These are phyloP conservation scores for Caenorhabditis macrosperma DNA, from an alignment of 2,888 invertebrate species.

Conservation along the genomic window DNA sequence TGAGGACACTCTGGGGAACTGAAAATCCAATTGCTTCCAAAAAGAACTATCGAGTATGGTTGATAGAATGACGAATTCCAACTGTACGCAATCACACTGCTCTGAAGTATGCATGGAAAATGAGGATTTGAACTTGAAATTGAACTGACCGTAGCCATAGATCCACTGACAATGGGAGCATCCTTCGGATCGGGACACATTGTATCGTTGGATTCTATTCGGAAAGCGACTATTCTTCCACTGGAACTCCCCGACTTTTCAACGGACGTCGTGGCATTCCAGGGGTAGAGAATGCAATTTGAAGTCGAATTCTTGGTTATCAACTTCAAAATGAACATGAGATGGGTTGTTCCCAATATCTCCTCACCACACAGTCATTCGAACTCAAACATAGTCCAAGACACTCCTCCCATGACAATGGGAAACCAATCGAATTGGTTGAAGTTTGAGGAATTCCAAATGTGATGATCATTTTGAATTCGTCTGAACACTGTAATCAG, in stretches of 20 bases:
- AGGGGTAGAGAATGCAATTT: background rate
- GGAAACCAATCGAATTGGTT: background rate
- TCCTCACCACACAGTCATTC: background rate
- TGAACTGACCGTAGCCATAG: too few relatives aligned
- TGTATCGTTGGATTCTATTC: background rate
- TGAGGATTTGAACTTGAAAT: too few relatives aligned
- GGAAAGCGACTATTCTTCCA: background rate
- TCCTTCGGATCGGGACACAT: background rate
- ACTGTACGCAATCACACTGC: background rate
- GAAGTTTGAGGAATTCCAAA: background rate
- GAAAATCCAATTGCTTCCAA: background rate
- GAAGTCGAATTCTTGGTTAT: background rate
- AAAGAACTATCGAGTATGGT: background rate
- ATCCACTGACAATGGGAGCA: background rate
- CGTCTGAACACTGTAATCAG: too few relatives aligned
- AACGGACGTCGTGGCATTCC: background rate
- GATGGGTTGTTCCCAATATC: too few relatives aligned
- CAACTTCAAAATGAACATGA: background rate
- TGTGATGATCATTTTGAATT: background rate
- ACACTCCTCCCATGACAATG: background rate
- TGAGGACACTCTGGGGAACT: background rate
- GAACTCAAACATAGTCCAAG: background rate
- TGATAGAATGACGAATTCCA: background rate
- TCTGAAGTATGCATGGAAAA: background rate
- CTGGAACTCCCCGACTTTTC: background rate